Percentiles rank a stretch among this genome's conserved stretches.
phyloP scores from a whole-genome alignment of 2,797 vertebrate genomes.

The Urocyon cinereoargenteus region DNA sequence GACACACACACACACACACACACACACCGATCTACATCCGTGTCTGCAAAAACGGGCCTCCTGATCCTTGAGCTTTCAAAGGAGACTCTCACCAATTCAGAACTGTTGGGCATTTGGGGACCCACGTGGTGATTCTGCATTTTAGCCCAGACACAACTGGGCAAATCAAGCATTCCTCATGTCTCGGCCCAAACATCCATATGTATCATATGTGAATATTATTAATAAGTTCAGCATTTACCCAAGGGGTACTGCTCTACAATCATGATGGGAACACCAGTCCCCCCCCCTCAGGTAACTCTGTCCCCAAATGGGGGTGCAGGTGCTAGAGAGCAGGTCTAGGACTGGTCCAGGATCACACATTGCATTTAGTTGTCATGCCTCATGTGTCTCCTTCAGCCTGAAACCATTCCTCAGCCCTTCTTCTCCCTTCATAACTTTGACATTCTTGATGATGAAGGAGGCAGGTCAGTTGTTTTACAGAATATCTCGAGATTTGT shows the following conservation, averaged over 20 bases:
- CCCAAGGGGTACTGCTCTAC: not conserved
- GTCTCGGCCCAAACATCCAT: not conserved
- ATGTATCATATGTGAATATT: not conserved
- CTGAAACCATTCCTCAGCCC: not conserved
- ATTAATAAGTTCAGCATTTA: not conserved
- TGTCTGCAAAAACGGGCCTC: not conserved
- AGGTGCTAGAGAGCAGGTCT: not conserved
- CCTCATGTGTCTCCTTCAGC: not conserved
- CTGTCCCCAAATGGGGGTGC: not conserved
- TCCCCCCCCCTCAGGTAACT: not conserved
- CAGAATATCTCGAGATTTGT: not conserved
- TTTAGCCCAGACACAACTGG: not conserved
- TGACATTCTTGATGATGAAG: not conserved
- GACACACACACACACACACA: too few species aligned
- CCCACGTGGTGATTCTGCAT: not conserved
- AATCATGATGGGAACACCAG: not conserved
- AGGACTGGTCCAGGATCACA: not conserved
- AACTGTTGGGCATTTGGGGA: not conserved
- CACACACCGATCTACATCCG: not conserved
- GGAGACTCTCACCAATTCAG: not conserved
- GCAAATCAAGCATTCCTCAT: not conserved
- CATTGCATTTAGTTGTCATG: not conserved
- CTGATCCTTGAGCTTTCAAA: not conserved
- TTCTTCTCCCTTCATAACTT: not conserved
- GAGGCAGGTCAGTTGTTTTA: not conserved